Percentiles rank a stretch among this genome's conserved stretches.
Conservation (phyloP, 2,797 vertebrate species). For the Hylomyscus alleni region DNA sequence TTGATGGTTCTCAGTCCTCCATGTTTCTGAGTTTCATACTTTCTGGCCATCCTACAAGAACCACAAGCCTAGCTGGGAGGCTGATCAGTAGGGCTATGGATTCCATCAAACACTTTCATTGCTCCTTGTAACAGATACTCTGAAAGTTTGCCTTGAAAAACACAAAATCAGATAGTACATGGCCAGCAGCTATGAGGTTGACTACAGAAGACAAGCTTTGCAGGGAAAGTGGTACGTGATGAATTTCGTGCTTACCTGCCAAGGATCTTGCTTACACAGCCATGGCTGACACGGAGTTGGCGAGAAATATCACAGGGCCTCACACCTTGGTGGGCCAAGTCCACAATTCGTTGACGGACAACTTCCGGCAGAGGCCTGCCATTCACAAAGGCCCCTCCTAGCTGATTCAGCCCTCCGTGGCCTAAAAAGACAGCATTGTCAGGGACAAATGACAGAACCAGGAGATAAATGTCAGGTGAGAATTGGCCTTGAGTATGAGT, state of each 20-base stretch:
- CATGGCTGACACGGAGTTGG: constrained; percentile 95
- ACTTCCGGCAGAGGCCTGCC: constrained; percentile 95
- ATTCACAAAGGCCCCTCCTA: constrained; percentile 97
- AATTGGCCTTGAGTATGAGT: not conserved
- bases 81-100: not conserved
- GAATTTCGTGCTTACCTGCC: constrained; percentile 92
- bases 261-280: constrained; percentile 97
- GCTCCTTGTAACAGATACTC: not conserved
- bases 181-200: not conserved
- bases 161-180: not conserved
- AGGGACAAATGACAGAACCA: not conserved
- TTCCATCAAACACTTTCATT: not conserved
- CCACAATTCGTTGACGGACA: constrained; percentile 96
- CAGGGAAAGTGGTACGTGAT: not conserved
- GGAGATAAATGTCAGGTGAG: not conserved
- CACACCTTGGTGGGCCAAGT: constrained; percentile 96
- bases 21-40: not conserved
- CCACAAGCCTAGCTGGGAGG: not conserved
- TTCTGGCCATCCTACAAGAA: not conserved
- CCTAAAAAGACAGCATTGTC: constrained; percentile 91
- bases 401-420: constrained; percentile 96
- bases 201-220: not conserved
- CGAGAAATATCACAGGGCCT: constrained; percentile 96
- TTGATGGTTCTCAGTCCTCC: not conserved
- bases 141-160: not conserved